phyloP scores from a whole-genome alignment of 2,113 vertebrate species.

The Neolamprologus falcicula region DNA sequence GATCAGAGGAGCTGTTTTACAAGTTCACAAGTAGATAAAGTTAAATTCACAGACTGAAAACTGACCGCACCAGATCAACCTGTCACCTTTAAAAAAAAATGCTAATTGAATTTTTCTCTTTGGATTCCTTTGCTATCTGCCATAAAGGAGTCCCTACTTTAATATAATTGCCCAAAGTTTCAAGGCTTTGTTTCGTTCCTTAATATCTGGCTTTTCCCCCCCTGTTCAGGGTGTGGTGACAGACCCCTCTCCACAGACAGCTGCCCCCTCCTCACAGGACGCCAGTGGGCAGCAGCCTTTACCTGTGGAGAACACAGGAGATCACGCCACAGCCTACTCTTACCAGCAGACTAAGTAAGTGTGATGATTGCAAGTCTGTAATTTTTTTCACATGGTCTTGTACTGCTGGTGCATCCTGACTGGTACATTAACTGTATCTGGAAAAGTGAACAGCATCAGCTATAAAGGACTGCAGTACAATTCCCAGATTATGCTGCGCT shows the following conservation, averaged over 20 bases:
- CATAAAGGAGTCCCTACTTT: not conserved
- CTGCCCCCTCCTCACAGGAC: conserved; percentile 89
- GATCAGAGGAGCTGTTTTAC: not conserved
- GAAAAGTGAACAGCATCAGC: not conserved
- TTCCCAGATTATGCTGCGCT: not conserved
- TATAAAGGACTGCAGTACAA: not conserved
- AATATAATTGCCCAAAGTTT: not conserved
- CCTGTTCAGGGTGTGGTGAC: conserved; percentile 85
- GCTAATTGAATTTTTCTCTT: not conserved
- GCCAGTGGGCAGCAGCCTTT: conserved; percentile 89
- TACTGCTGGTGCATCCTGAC: not conserved
- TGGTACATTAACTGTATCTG: not conserved
- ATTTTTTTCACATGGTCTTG: not conserved
- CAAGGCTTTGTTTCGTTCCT: not conserved
- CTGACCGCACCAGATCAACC: not conserved
- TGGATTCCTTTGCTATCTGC: not conserved
- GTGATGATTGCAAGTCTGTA: not conserved
- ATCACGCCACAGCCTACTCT: conserved; percentile 88
- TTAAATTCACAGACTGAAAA: not conserved
- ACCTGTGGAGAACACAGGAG: conserved; percentile 85
- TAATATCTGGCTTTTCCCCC: not conserved
- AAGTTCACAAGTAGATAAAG: not conserved
- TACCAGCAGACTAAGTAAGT: conserved; percentile 95
- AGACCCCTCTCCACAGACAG: conserved; percentile 88
- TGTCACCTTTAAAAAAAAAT: not conserved